Evolutionary conservation across 2,797 vertebrate genomes (phyloP).

Genomic region (Phrynocephalus vlangalii): DNA sequence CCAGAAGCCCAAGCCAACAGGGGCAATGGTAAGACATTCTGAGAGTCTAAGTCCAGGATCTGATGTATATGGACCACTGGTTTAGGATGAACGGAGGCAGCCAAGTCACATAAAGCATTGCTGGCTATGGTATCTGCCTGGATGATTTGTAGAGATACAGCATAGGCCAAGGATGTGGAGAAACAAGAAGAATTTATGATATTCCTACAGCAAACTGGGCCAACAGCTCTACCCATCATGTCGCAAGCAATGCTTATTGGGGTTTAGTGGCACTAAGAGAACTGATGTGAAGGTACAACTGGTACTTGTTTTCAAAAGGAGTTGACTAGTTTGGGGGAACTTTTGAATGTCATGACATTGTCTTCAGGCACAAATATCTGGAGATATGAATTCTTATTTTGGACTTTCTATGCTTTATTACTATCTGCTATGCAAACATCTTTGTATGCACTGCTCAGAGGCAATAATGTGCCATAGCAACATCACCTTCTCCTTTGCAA

Average conservation of each 20-base stretch:
- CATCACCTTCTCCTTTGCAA: conserved; percentile 24
- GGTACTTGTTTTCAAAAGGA: background rate
- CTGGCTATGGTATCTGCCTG: background rate
- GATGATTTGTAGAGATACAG: background rate
- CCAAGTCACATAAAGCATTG: background rate
- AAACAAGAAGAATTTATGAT: background rate
- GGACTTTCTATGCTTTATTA: background rate
- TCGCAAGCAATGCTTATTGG: background rate
- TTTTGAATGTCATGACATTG: background rate
- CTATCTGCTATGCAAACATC: background rate
- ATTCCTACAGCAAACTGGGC: background rate
- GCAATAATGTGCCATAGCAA: conserved; percentile 21
- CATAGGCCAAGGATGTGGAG: background rate
- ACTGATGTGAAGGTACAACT: background rate
- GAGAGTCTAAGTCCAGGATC: too few relatives aligned
- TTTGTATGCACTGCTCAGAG: background rate
- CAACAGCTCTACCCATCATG: background rate
- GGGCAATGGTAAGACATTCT: too few relatives aligned
- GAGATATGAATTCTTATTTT: background rate
- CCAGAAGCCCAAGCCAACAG: too few relatives aligned
- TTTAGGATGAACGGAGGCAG: background rate
- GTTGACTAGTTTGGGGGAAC: background rate
- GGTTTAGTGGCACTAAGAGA: too few relatives aligned
- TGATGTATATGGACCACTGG: too few relatives aligned
- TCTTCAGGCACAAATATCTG: background rate